A percentile compares a stretch with the other conserved stretches of the same genome.
Evolutionary conservation across 2,113 vertebrate species (phyloP).

Genomic region (Propithecus coquereli): DNA sequence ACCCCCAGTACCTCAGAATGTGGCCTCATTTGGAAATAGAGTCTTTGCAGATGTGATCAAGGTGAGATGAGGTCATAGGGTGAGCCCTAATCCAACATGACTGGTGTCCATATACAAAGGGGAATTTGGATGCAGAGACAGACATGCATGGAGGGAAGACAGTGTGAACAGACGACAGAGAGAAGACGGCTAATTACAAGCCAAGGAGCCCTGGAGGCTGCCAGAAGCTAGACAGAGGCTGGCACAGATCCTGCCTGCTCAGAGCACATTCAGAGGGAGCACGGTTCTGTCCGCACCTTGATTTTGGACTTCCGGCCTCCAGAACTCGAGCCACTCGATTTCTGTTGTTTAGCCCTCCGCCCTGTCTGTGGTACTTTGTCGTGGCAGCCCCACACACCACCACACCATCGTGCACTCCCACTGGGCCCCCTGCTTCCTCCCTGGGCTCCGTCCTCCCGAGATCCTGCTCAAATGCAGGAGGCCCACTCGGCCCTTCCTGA

Average conservation of each 20-base stretch:
- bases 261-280: neutral
- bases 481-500: neutral
- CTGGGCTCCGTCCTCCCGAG: neutral
- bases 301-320: neutral
- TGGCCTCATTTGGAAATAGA: neutral
- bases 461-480: neutral
- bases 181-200: neutral
- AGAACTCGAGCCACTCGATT: neutral
- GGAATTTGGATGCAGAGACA: neutral
- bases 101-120: neutral
- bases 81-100: neutral
- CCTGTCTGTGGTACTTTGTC: neutral
- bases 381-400: neutral
- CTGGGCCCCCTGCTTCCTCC: neutral
- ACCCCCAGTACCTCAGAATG: neutral
- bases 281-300: neutral
- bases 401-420: rapidly evolving
- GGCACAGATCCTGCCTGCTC: neutral
- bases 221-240: neutral
- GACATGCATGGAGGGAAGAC: neutral
- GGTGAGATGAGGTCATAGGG: neutral
- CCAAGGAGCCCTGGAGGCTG: neutral
- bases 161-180: neutral
- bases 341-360: neutral
- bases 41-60: neutral